Conservation (phyloP, 2,797 vertebrate species). For the Anomalospiza imberbis region DNA sequence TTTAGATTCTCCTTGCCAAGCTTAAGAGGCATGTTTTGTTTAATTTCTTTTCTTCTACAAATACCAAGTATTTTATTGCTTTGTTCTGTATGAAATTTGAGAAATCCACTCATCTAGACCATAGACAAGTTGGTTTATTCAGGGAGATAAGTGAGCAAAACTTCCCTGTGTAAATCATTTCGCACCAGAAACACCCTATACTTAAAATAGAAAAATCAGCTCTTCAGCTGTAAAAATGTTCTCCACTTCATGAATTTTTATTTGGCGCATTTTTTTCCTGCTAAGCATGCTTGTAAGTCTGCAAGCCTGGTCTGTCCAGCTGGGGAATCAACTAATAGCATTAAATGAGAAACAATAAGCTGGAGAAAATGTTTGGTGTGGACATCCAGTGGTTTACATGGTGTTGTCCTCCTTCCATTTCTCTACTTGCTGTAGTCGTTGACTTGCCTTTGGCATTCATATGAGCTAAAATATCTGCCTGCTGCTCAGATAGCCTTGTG, state of each 20-base stretch:
- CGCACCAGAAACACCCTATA: neutral
- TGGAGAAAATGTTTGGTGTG: neutral
- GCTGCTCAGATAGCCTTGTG: neutral
- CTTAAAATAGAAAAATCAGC: constrained; percentile 29
- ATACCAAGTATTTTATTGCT: neutral
- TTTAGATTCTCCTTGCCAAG: neutral
- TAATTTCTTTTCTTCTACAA: neutral
- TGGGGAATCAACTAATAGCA: neutral
- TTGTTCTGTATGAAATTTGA: neutral
- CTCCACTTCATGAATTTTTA: constrained; percentile 35
- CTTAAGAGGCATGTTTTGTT: neutral
- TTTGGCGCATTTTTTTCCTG: neutral
- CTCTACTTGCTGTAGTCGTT: neutral
- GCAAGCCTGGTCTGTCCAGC: neutral
- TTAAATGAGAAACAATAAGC: neutral
- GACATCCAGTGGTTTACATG: neutral
- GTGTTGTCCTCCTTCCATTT: neutral
- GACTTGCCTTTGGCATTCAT: neutral
- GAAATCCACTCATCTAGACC: neutral
- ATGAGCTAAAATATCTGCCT: constrained; percentile 1
- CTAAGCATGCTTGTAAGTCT: neutral
- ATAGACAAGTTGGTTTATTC: neutral
- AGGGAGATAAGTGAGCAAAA: neutral
- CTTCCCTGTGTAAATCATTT: neutral
- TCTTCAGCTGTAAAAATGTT: constrained; percentile 30